Evolutionary conservation across 2,888 invertebrate genomes (phyloP).

Genomic region (Ophion ventricosus): DNA sequence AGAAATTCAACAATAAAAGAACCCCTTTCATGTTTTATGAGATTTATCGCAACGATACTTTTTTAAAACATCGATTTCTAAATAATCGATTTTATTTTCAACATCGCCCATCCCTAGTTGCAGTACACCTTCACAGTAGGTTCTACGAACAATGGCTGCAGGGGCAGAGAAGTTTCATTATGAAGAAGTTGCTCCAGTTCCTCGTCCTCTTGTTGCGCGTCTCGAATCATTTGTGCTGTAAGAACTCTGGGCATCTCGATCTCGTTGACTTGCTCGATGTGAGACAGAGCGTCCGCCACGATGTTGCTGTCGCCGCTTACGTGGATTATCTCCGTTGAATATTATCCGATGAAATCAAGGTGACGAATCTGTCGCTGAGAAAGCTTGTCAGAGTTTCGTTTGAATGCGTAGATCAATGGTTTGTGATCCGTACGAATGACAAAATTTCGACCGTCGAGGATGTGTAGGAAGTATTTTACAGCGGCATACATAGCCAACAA

Average conservation of each 20-base stretch:
- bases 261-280: background rate
- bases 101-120: no score
- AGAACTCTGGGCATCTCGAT: background rate
- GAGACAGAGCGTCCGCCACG: background rate
- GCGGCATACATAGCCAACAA: background rate
- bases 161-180: background rate
- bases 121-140: background rate
- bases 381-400: background rate
- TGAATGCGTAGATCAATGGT: background rate
- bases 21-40: no score
- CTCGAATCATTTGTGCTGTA: background rate
- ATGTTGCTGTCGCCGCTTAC: background rate
- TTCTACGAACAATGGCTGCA: background rate
- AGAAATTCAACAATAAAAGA: no score
- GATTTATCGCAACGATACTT: no score
- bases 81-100: no score
- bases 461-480: background rate
- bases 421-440: background rate
- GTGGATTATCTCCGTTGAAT: background rate
- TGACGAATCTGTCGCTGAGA: background rate
- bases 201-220: background rate
- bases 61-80: no score
- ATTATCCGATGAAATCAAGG: background rate
- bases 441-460: background rate
- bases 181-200: background rate